Base-by-base conservation (phyloP, 2,888 invertebrate species). In the Acronicta leporina region DNA sequence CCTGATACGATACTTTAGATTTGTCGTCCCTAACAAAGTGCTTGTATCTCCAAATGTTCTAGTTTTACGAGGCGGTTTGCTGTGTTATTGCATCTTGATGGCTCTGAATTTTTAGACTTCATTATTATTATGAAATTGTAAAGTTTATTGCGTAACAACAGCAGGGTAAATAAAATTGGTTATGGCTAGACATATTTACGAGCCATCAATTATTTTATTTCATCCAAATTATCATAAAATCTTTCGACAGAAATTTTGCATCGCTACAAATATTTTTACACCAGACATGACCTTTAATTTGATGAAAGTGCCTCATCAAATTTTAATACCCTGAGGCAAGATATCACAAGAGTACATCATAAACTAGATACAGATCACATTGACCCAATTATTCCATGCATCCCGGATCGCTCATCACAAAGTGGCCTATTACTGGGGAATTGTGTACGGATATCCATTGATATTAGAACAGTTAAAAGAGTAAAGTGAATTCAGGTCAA, bases 1-100 rank as follows among this genome's bases (percentile, higher is more conserved):
- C 73, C 73, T 60, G 59, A 61, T 78, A 72, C 65, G 61, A 63
- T 75, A 63, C 63, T 65, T 71, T 46, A 58, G 65, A 65, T 65
- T 51, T 63, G 64, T 75, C 65, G 50, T 38, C 45, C 10, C 61
- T 63, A 65, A 75, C 72, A 71, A 71, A 75, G 45, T 63, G 43
- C 65, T 71, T 63, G 63, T 62, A 53, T 74, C 56, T 50, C 41
- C 43, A 30, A 60, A 74, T 48, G 55, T 41, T 40, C 61, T 66
- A 57, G 54, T 75, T 71, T 77, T 64, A 73, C 63, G 76, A 58
- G 41, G 50, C 56, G 38, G 56, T 60, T 38, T 64, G 38, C 47
- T 56, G 42, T 65, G 78, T 77, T 75, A 71, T 75, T 78, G 49
- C 48, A 43, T 63, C 51, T 59, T 59, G 63, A 74, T 67, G 46